A percentile compares a stretch with the other conserved stretches of the same genome.
phyloP scores from a whole-genome alignment of 1,140 invertebrate genomes.

The Aleiodes sp. region DNA sequence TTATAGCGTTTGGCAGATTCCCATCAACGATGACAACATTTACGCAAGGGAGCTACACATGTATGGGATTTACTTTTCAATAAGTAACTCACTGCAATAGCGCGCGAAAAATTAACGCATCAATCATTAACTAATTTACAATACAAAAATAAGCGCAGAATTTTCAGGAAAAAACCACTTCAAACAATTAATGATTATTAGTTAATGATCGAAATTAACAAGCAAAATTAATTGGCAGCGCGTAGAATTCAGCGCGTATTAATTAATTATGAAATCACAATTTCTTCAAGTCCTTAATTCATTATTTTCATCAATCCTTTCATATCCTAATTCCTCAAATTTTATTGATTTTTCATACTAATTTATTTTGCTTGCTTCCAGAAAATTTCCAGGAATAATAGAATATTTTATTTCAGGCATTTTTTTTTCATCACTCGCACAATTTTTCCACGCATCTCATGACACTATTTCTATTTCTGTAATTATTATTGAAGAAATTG shows the following conservation, averaged over 20 bases:
- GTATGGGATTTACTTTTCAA: conserved; percentile 73
- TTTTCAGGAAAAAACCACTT: no score
- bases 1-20: conserved; percentile 83
- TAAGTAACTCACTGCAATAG: conserved; percentile 58
- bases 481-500: no score
- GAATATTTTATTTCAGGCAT: conserved; percentile 59
- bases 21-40: conserved; percentile 81
- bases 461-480: not conserved
- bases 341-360: conserved; percentile 38
- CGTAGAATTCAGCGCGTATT: not conserved
- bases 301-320: conserved; percentile 38
- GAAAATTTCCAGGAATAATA: conserved; percentile 55
- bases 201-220: not conserved
- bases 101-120: conserved; percentile 38
- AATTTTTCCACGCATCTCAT: not conserved
- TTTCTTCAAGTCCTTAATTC: not conserved
- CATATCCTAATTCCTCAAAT: conserved; percentile 27
- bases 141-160: not conserved
- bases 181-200: no score
- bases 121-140: conserved; percentile 10
- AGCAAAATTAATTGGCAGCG: not conserved
- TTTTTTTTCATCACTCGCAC: conserved; percentile 22
- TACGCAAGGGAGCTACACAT: conserved; percentile 89
- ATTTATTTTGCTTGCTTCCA: conserved; percentile 57
- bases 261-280: not conserved